Base-by-base conservation (phyloP, 2,888 invertebrate genomes). In the Heliconius ismenius region DNA sequence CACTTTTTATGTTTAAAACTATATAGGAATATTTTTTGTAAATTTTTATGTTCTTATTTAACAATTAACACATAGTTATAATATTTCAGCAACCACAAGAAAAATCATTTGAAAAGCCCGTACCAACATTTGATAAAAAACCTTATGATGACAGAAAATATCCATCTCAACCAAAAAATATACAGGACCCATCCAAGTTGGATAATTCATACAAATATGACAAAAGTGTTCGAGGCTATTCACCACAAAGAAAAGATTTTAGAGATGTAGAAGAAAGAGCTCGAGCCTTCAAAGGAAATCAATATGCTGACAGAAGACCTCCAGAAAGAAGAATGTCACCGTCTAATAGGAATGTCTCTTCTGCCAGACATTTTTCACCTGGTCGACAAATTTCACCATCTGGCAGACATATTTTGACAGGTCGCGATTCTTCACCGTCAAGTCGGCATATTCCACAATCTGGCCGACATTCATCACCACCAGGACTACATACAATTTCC, bases 291-390 rank as follows among this genome's bases (percentile, higher is more conserved):
- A 83, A 80, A 0, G 81, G 83, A 32, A 3, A 24, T 21, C 26
- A 39, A 62, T 76, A 36, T 43, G 28, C 36, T 75, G 80, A 83
- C 15, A 79, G 83, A 65, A 70, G 83, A 28, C 81, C 84, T 4
- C 9, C 85, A 10, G 83, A 80, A 0, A 81, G 83, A 28, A 76
- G 80, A 32, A 43, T 81, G 64, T 83, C 84, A 0, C 83, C 86
- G 10, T 15, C 80, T 0, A 81, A 80, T 1, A 80, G 83, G 18
- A 72, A 81, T 13, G 39, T 81, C 36, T 77, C 86, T 0, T 81
- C 36, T 21, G 78, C 75, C 6, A 70, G 76, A 74, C 39, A 64
- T 32, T 73, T 69, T 28, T 80, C 82, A 4, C 81, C 78, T 1
- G 83, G 76, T 0, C 79, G 83, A 11, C 75, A 81, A 13, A 72